Evolutionary conservation across 2,888 invertebrate species (phyloP), one percentile per base, ranked within the genome.

Genomic region (Drosophila basisetae): DNA sequence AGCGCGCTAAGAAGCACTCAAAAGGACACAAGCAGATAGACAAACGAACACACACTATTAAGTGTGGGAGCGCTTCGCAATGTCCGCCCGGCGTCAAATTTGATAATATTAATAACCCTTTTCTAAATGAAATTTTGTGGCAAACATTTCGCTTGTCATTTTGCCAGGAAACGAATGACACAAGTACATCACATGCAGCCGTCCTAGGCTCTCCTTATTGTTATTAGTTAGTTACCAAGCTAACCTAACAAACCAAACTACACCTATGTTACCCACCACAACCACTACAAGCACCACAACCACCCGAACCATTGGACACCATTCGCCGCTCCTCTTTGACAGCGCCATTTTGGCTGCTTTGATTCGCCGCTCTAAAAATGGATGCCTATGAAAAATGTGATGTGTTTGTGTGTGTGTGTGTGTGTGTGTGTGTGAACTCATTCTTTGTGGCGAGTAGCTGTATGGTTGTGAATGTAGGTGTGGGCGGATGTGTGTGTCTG

Each of bases 51-150:
- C 59, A 63, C 39, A 54, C 55, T 18, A 30, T 22, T 28, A 3
- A 10, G 33, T 61, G 22, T 6, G 28, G 16, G 7, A n/a, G 33
- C 16, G 39, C 43, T 63, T 52, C 39, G 63, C 72, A 73, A 84
- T 76, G 76, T 76, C 59, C 69, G 76, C 67, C 72, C 60, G 66
- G 78, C 86, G 71, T 86, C 86, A 83, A 78, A 83, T 78, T 89
- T 86, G 81, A 79, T 86, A 84, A 83, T 86, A 86, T 86, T 86
- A 89, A 86, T 89, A 86, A 86, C 83, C 86, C 83, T 86, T 86
- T 89, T 79, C 83, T 73, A 89, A 86, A 86, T 86, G 86, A 84
- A 86, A 76, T 86, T 89, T 76, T 86, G 89, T 84, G 87, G 87
- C 89, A 87, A 84, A 81, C 88, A 87, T 84, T 83, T 83, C 75